Evolutionary conservation across 2,888 invertebrate species (phyloP), one percentile per base, ranked within the genome.

Genomic region (Platerodrilus igneus): DNA sequence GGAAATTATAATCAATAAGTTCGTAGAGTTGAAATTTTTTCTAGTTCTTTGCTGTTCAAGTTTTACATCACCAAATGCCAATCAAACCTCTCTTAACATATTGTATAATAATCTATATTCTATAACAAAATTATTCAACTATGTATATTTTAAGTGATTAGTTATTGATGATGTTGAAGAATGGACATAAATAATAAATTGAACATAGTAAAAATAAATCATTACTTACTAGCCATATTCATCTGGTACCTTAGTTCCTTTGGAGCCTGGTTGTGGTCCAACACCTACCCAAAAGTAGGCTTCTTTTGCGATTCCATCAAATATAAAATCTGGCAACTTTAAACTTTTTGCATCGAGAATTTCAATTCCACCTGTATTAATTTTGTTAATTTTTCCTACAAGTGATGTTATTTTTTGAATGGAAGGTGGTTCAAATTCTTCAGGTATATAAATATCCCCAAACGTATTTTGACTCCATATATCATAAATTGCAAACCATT

Each of bases 401-500:
- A 86, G 66, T 32, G 63, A 58, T 6, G 48, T 14, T 64, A 67
- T 7, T 70, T 69, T 70, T 53, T 84, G 83, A 1, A 83, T 75
- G 4, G 79, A 73, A 0, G 93, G 93, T 8, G 92, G 82, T 59
- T 89, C 87, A 66, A 93, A 91, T 51, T 88, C 90, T 59, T 92
- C 91, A 0, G 91, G 91, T 52, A 93, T 79, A 62, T 83, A 86
- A 34, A 92, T 84, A 64, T 93, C 93, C 0, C 88, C 93, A 63
- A 90, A 92, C 21, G 88, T 80, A 64, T 88, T 89, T 76, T 90
- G 87, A 59, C 80, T 81, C 53, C 81, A 79, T 26, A 93, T 75
- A 71, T 93, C 93, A 68, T 89, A 93, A 32, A 93, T 76, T 0
- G 90, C 84, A 39, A 93, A 75, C 93, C 93, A 93, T 68, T 86